These are phyloP conservation scores for Cantharis flavilabris DNA, from an alignment of 2,888 invertebrate species.

Conservation along the genomic window DNA sequence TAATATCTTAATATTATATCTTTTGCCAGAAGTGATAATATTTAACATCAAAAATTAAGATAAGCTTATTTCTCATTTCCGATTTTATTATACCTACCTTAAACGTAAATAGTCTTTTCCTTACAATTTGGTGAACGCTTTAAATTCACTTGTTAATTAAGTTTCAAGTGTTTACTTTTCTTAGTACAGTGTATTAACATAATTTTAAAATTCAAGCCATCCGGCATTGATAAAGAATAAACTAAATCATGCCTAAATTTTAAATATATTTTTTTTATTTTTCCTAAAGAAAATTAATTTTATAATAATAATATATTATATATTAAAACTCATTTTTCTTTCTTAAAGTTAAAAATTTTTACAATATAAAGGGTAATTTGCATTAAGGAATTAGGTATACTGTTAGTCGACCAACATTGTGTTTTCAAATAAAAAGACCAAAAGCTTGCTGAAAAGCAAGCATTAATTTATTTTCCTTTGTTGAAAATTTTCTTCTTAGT, in stretches of 20 bases:
- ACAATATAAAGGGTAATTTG: slow-evolving; percentile 1
- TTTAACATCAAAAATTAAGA: background rate
- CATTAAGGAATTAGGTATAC: background rate
- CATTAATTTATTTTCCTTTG: slow-evolving; percentile 21
- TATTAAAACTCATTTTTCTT: background rate
- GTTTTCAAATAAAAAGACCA: slow-evolving; percentile 10
- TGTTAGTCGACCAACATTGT: background rate
- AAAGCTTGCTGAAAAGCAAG: slow-evolving; percentile 6
- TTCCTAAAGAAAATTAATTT: background rate
- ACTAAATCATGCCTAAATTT: no score
- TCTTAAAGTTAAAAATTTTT: background rate
- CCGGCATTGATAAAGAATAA: background rate
- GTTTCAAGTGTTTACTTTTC: background rate
- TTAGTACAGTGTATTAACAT: background rate
- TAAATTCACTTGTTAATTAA: background rate
- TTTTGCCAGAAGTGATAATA: background rate
- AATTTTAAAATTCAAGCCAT: background rate
- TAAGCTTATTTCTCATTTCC: background rate
- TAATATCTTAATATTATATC: background rate
- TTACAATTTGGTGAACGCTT: background rate
- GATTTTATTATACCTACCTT: background rate
- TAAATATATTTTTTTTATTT: background rate
- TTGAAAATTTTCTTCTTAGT: slow-evolving; percentile 17
- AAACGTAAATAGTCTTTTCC: background rate
- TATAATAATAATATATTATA: background rate